Percentiles rank a stretch among this genome's conserved stretches.
Conservation (phyloP, 1,140 invertebrate species). For the Drosophila albomicans region DNA sequence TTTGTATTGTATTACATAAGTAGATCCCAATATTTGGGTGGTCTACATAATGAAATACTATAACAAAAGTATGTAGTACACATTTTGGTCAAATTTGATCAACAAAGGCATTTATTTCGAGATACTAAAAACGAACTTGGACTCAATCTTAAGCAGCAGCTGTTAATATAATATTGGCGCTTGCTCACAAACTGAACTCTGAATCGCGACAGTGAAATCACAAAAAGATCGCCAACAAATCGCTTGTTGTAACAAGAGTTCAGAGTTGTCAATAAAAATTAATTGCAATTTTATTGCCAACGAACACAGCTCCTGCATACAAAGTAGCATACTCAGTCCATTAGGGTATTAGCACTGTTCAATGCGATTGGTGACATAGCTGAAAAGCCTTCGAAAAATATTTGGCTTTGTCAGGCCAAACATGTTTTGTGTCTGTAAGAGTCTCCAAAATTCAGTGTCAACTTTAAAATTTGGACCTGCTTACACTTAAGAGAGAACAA, state of each 20-base stretch:
- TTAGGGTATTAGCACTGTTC: slow-evolving; percentile 17
- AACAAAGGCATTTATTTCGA: no score
- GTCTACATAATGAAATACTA: slow-evolving; percentile 19
- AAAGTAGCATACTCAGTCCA: slow-evolving; percentile 48
- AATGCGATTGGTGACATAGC: slow-evolving; percentile 23
- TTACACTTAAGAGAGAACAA: slow-evolving; percentile 20
- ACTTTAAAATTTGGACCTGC: not conserved
- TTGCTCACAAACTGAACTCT: slow-evolving; percentile 29
- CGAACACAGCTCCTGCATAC: slow-evolving; percentile 70
- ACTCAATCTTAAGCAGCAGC: not conserved
- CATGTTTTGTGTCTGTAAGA: not conserved
- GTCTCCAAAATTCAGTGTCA: not conserved
- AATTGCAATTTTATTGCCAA: slow-evolving; percentile 78
- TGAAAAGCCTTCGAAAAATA: not conserved
- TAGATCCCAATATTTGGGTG: slow-evolving; percentile 41
- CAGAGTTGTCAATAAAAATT: slow-evolving; percentile 82
- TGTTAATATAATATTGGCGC: not conserved
- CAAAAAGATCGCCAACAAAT: slow-evolving; percentile 47
- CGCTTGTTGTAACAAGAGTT: slow-evolving; percentile 61
- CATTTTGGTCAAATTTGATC: slow-evolving; percentile 1
- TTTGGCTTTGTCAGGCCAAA: not conserved
- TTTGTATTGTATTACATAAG: slow-evolving; percentile 54
- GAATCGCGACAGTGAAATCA: slow-evolving; percentile 59
- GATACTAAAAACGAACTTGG: not conserved
- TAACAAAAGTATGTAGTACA: not conserved